phyloP scores from a whole-genome alignment of 2,888 invertebrate genomes.

The Lottia gigantea region DNA sequence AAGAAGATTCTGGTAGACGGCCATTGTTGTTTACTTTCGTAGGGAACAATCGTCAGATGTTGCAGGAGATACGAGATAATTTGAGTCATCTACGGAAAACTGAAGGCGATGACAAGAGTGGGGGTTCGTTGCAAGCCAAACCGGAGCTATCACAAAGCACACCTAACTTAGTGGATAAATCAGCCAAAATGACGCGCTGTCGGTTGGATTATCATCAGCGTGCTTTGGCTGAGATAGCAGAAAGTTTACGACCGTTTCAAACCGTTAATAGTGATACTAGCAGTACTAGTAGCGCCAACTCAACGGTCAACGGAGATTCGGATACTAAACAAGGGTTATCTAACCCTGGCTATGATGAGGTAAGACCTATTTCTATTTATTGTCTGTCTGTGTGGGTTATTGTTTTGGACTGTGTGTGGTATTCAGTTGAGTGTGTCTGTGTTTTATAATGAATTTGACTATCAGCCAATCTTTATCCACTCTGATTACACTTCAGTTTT shows the following conservation, averaged over 20 bases:
- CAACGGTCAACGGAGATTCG: constrained; percentile 25
- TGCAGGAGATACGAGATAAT: constrained; percentile 56
- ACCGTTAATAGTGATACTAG: constrained; percentile 27
- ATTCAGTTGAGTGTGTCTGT: neutral
- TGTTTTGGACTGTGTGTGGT: constrained; percentile 5
- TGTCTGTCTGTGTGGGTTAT: neutral
- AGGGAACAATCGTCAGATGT: constrained; percentile 58
- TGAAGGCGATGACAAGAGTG: constrained; percentile 21
- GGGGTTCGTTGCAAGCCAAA: constrained; percentile 24
- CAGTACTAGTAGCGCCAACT: constrained; percentile 27
- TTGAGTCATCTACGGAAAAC: constrained; percentile 51
- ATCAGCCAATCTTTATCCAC: too few species aligned
- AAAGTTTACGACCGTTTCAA: constrained; percentile 80
- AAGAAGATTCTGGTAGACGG: constrained; percentile 34
- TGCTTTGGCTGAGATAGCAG: constrained; percentile 87
- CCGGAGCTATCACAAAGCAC: constrained; percentile 42
- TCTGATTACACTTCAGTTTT: too few species aligned
- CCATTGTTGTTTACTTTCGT: constrained; percentile 50
- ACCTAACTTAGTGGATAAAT: constrained; percentile 38
- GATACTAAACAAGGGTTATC: constrained; percentile 22
- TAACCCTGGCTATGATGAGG: constrained; percentile 42
- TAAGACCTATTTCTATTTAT: constrained; percentile 21
- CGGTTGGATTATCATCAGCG: constrained; percentile 78
- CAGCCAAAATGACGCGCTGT: constrained; percentile 27
- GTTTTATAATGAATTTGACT: too few species aligned